These are phyloP conservation scores for Salvelinus namaycush DNA, from an alignment of 2,113 vertebrate species.

Conservation along the genomic window DNA sequence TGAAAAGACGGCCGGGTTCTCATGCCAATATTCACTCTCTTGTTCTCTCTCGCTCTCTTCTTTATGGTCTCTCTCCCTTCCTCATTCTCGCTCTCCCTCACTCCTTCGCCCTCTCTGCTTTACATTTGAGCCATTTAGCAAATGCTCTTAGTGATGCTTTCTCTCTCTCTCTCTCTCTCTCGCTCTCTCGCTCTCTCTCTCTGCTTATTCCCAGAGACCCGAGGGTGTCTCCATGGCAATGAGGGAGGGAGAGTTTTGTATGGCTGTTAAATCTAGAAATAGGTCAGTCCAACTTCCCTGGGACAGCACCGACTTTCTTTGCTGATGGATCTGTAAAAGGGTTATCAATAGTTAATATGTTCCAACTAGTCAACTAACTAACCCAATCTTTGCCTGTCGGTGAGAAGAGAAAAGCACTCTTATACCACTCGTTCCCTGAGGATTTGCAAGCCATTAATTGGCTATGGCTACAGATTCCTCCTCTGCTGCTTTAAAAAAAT, in stretches of 20 bases:
- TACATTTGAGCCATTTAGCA: not conserved
- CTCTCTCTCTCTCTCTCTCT: slow-evolving; percentile 17
- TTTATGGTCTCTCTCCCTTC: not conserved
- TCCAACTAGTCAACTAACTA: slow-evolving; percentile 38
- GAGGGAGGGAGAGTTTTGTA: slow-evolving; percentile 59
- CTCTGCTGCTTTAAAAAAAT: slow-evolving; percentile 33
- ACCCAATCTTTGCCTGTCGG: slow-evolving; percentile 2
- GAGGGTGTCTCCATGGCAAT: slow-evolving; percentile 79
- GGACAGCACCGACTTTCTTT: slow-evolving; percentile 14
- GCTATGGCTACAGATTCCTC: slow-evolving; percentile 37
- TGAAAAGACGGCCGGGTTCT: slow-evolving; percentile 36
- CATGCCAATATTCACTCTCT: slow-evolving; percentile 24
- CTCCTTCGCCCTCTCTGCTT: slow-evolving; percentile 3
- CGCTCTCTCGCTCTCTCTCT: not conserved
- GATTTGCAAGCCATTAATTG: slow-evolving; percentile 43
- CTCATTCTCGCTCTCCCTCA: not conserved
- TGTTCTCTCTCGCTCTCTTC: slow-evolving; percentile 3
- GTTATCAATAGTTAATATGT: slow-evolving; percentile 56
- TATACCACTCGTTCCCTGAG: slow-evolving; percentile 12
- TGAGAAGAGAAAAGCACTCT: slow-evolving; percentile 12
- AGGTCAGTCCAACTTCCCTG: slow-evolving; percentile 61
- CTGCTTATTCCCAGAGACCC: slow-evolving; percentile 56
- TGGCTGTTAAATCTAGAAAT: slow-evolving; percentile 67
- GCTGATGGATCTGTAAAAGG: slow-evolving; percentile 39
- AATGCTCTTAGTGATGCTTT: not conserved